phyloP scores from a whole-genome alignment of 2,888 invertebrate genomes.

The Polydrusus pterygomalis region DNA sequence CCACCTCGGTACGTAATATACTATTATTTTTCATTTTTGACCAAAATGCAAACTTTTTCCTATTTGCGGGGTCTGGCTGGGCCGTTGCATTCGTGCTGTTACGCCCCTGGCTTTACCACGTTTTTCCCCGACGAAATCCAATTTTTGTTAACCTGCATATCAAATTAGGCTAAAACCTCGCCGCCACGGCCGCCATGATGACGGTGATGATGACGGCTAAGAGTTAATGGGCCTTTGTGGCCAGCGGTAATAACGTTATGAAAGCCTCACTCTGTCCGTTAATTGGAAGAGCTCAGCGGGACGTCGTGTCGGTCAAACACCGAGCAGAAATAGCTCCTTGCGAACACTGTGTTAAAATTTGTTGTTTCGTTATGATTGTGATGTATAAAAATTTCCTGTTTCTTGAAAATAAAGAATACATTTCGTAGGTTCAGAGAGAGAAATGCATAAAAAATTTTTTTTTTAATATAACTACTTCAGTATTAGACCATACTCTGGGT shows the following conservation, averaged over 20 bases:
- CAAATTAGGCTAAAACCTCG: conserved; percentile 61
- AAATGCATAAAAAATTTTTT: too few species aligned
- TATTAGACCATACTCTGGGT: too few species aligned
- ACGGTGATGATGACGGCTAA: conserved; percentile 58
- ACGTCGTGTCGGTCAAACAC: conserved; percentile 34
- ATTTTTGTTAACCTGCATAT: conserved; percentile 53
- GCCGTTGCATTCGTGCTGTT: too few species aligned
- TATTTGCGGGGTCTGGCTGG: too few species aligned
- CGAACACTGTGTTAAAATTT: conserved; percentile 21
- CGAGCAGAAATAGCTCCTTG: conserved; percentile 40
- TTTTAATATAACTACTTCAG: too few species aligned
- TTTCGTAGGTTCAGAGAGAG: too few species aligned
- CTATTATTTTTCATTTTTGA: too few species aligned
- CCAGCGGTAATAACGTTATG: conserved; percentile 64
- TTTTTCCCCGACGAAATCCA: conserved; percentile 29
- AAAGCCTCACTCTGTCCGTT: conserved; percentile 59
- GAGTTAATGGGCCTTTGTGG: conserved; percentile 67
- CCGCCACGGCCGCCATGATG: conserved; percentile 60
- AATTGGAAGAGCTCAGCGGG: conserved; percentile 50
- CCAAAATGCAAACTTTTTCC: too few species aligned
- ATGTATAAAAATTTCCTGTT: conserved; percentile 16
- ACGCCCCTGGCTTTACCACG: background rate
- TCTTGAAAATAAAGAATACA: background rate
- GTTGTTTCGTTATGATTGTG: conserved; percentile 1
- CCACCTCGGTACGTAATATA: too few species aligned